Evolutionary conservation across 1,140 invertebrate species (phyloP).

Genomic region (Popillia japonica): DNA sequence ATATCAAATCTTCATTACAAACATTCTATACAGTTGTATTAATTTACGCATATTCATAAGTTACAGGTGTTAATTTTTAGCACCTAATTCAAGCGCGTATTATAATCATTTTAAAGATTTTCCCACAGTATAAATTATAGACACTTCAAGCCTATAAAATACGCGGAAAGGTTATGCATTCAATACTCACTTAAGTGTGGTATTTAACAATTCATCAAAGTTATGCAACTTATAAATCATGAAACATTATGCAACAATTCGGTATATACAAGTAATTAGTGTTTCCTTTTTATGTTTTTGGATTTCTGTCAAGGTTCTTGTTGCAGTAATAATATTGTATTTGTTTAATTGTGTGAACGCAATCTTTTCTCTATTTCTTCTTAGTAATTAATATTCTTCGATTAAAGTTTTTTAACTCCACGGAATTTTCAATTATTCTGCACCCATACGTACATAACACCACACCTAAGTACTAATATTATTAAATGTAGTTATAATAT

Average conservation of each 20-base stretch:
- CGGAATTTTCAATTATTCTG: too few relatives aligned
- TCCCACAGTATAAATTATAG: neutral
- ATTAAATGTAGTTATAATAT: too few relatives aligned
- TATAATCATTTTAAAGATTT: neutral
- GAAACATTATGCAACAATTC: neutral
- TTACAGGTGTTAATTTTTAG: too few relatives aligned
- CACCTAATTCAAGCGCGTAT: neutral
- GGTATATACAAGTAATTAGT: neutral
- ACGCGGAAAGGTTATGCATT: conserved; percentile 13
- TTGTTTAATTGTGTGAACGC: neutral
- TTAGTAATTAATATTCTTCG: too few relatives aligned
- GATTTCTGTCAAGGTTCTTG: neutral
- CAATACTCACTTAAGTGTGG: conserved; percentile 5
- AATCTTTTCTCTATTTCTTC: too few relatives aligned
- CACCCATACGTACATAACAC: too few relatives aligned
- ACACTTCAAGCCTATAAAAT: neutral
- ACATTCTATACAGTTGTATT: too few relatives aligned
- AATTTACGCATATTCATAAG: neutral
- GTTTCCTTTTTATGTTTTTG: neutral
- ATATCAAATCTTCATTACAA: too few relatives aligned
- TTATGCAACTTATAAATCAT: neutral
- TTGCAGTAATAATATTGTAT: neutral
- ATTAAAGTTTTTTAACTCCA: too few relatives aligned
- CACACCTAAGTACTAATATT: too few relatives aligned
- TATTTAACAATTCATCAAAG: neutral